A percentile compares a stretch with the other conserved stretches of the same genome.
phyloP scores from a whole-genome alignment of 2,888 invertebrate genomes.

The Podabrus alpinus region DNA sequence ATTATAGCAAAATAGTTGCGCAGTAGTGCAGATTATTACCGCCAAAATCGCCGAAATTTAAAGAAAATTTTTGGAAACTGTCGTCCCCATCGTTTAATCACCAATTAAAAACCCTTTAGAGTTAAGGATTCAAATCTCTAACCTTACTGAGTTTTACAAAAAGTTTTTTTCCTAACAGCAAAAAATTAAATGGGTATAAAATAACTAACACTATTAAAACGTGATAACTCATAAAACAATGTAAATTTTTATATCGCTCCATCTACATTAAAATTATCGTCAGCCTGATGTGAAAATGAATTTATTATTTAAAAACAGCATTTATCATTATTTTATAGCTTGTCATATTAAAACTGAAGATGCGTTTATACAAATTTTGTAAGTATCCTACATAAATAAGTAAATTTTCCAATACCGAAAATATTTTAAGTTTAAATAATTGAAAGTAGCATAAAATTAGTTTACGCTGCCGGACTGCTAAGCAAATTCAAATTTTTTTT shows the following conservation, averaged over 20 bases:
- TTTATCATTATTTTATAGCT: background rate
- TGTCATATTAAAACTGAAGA: background rate
- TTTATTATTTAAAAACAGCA: background rate
- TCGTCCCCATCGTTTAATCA: background rate
- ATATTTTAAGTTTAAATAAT: no score
- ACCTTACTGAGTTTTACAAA: no score
- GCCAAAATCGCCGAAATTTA: background rate
- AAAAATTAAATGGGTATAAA: background rate
- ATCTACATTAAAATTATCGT: background rate
- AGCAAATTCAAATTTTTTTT: no score
- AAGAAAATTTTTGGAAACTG: background rate
- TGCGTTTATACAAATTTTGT: background rate
- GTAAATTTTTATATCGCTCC: background rate
- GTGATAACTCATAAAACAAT: background rate
- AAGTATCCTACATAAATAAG: no score
- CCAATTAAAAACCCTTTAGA: no score
- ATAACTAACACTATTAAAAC: background rate
- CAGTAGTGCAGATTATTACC: background rate
- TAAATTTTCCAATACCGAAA: no score
- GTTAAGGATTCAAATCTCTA: no score
- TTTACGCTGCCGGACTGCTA: no score
- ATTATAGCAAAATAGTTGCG: background rate
- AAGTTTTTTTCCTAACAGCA: no score
- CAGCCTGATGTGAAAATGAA: background rate
- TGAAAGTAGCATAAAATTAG: background rate